Conservation (phyloP, 37 sponge, comb jelly and placozoan genomes). For the Cliona cf. orientalis region DNA sequence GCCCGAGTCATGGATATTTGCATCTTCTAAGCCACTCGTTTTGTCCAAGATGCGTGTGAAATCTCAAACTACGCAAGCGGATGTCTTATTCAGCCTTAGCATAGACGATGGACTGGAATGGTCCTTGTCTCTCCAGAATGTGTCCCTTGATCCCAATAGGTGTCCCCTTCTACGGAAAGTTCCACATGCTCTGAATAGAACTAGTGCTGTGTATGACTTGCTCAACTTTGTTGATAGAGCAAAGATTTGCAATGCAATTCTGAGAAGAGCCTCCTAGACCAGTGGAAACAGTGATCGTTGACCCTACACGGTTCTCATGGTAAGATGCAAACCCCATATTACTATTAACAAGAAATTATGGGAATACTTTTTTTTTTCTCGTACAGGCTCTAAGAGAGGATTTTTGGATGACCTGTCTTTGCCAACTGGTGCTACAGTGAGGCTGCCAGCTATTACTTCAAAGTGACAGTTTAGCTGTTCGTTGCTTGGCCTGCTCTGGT, state of each 20-base stretch:
- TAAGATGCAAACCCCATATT: not conserved
- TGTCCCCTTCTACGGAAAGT: no score
- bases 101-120: not conserved
- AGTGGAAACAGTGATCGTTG: not conserved
- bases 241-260: constrained; percentile 6
- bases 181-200: not conserved
- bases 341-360: not conserved
- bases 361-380: not conserved
- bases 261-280: not conserved
- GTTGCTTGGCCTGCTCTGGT: not conserved
- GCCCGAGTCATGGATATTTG: not conserved
- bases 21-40: not conserved
- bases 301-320: not conserved
- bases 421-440: not conserved
- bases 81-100: not conserved
- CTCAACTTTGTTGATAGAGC: not conserved
- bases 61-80: not conserved
- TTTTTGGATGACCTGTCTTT: not conserved
- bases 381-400: not conserved
- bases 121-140: not conserved
- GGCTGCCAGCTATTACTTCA: not conserved
- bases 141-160: not conserved
- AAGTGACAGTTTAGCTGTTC: not conserved
- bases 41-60: not conserved
- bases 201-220: no score